phyloP scores from a whole-genome alignment of 2,113 vertebrate species.

The Chaenocephalus aceratus region DNA sequence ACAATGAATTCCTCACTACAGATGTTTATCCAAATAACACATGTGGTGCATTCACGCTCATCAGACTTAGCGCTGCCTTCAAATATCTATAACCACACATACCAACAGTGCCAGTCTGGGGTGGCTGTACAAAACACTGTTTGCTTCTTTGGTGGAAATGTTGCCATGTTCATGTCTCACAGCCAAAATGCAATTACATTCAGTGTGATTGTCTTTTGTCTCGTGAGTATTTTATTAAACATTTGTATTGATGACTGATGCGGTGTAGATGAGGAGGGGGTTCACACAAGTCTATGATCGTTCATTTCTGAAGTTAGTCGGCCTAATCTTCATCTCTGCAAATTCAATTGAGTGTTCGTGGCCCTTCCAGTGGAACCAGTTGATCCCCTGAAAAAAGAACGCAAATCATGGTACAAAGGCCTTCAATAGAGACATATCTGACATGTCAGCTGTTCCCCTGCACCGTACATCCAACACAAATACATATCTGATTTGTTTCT shows the following conservation, averaged over 20 bases:
- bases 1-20: neutral
- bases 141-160: slow-evolving; percentile 40
- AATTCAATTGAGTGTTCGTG: slow-evolving; percentile 95
- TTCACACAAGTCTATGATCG: slow-evolving; percentile 82
- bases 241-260: neutral
- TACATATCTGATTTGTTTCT: too few relatives aligned
- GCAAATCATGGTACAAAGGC: neutral
- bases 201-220: slow-evolving; percentile 23
- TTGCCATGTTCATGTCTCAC: slow-evolving; percentile 8
- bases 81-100: slow-evolving; percentile 27
- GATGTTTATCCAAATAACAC: slow-evolving; percentile 38
- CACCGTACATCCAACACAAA: too few relatives aligned
- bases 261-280: neutral
- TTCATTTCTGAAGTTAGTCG: slow-evolving; percentile 90
- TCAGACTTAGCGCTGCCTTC: slow-evolving; percentile 23
- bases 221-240: slow-evolving; percentile 12
- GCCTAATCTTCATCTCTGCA: slow-evolving; percentile 97
- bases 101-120: neutral
- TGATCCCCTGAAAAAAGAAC: slow-evolving; percentile 88
- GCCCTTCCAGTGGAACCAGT: slow-evolving; percentile 99
- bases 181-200: slow-evolving; percentile 24
- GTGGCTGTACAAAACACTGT: neutral
- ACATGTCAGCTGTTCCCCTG: neutral
- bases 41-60: neutral
- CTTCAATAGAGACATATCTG: neutral